Percentiles rank a stretch among this genome's conserved stretches.
phyloP scores from a whole-genome alignment of 2,888 invertebrate genomes.

The Drosophila anceps region DNA sequence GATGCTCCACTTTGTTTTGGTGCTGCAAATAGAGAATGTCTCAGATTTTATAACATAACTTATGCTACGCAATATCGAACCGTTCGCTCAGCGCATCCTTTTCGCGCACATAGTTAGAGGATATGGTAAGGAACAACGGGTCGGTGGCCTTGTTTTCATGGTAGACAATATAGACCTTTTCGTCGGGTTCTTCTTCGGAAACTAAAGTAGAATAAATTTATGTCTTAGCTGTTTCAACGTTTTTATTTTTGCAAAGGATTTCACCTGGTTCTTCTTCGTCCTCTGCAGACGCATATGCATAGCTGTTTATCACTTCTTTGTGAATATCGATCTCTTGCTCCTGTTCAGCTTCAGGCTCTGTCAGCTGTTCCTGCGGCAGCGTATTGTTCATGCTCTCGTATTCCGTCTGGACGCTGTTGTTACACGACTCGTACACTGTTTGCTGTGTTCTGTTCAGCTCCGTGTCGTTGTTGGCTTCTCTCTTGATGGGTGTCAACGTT shows the following conservation, averaged over 20 bases:
- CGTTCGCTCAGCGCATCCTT: constrained; percentile 85
- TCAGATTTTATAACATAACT: not conserved
- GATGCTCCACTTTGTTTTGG: constrained; percentile 86
- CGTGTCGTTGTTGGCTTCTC: constrained; percentile 1
- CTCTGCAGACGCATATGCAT: constrained; percentile 42
- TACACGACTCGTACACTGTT: constrained; percentile 54
- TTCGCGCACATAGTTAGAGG: constrained; percentile 86
- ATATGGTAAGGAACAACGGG: constrained; percentile 86
- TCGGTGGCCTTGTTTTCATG: constrained; percentile 80
- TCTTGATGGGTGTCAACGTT: constrained; percentile 59
- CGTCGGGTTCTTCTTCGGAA: constrained; percentile 85
- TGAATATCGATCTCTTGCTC: constrained; percentile 52
- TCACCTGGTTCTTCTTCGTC: constrained; percentile 57
- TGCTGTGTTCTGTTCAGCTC: constrained; percentile 33
- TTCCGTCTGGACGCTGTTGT: constrained; percentile 54
- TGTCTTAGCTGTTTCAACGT: not conserved
- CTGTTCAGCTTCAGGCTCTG: constrained; percentile 7
- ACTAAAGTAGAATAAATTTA: constrained; percentile 48
- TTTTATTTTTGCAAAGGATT: not conserved
- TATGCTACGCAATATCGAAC: constrained; percentile 52
- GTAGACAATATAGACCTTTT: constrained; percentile 83
- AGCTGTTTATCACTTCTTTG: constrained; percentile 71
- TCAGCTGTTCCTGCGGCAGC: constrained; percentile 5
- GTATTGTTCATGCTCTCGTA: constrained; percentile 63
- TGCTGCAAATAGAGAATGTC: constrained; percentile 63